phyloP scores from a whole-genome alignment of 2,797 vertebrate species.

The Pempheris klunzingeri region DNA sequence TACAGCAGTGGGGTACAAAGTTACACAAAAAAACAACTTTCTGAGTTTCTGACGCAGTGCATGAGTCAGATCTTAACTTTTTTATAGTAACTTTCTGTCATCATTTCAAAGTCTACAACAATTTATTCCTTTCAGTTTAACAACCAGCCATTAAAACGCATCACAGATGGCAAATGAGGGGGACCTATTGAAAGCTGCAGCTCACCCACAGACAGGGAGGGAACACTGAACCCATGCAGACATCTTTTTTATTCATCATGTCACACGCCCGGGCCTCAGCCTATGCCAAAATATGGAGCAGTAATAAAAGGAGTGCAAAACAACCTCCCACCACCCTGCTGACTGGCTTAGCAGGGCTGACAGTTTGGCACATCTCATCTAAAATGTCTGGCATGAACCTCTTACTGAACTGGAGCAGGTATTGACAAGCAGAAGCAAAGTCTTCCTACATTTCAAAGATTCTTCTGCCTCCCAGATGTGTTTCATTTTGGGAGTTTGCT shows the following conservation, averaged over 20 bases:
- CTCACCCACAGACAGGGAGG: conserved; percentile 50
- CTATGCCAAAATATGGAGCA: conserved; percentile 37
- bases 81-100: too few species aligned
- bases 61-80: conserved; percentile 34
- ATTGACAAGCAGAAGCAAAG: conserved; percentile 54
- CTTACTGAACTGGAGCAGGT: conserved; percentile 37
- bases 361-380: conserved; percentile 47
- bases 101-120: conserved; percentile 37
- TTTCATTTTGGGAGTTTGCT: conserved; percentile 38
- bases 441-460: conserved; percentile 24
- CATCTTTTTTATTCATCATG: conserved; percentile 53
- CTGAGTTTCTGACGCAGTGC: conserved; percentile 14
- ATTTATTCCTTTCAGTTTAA: conserved; percentile 34
- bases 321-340: conserved; percentile 52
- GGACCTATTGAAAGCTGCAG: conserved; percentile 30
- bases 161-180: conserved; percentile 45
- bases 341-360: conserved; percentile 36
- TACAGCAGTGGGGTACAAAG: conserved; percentile 21
- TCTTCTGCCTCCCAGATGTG: conserved; percentile 12
- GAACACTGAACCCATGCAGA: conserved; percentile 51
- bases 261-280: conserved; percentile 37
- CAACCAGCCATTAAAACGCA: conserved; percentile 28
- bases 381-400: conserved; percentile 58
- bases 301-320: conserved; percentile 47
- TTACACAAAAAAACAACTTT: conserved; percentile 9